Conservation (phyloP, 2,888 invertebrate genomes). For the Creontiades dilutus region DNA sequence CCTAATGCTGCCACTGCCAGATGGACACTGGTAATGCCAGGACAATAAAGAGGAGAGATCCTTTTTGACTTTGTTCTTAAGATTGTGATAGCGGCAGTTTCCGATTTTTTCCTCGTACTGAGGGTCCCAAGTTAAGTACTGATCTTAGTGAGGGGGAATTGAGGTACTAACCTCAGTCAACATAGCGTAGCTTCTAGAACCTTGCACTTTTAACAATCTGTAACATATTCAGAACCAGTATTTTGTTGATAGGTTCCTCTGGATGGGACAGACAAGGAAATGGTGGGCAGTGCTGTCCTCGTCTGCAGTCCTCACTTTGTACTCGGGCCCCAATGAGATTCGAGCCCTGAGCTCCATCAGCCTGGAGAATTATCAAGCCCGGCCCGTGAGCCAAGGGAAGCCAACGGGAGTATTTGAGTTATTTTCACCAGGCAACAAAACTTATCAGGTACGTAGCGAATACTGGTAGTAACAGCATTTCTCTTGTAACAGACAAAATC, state of each 20-base stretch:
- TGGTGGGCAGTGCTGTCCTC: conserved; percentile 77
- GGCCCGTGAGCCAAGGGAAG: conserved; percentile 76
- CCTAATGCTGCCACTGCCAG: no score
- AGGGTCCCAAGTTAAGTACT: no score
- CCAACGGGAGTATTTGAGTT: conserved; percentile 76
- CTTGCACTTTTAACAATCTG: background rate
- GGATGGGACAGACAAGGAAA: conserved; percentile 76
- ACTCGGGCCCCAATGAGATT: conserved; percentile 76
- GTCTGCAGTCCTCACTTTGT: conserved; percentile 76
- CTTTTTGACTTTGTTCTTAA: no score
- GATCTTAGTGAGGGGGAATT: no score
- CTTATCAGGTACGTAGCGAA: conserved; percentile 76
- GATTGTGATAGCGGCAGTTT: no score
- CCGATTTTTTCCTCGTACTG: no score
- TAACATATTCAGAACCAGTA: background rate
- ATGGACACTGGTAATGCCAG: no score
- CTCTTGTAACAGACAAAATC: background rate
- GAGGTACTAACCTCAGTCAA: no score
- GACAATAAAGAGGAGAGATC: no score
- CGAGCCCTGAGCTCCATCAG: conserved; percentile 76
- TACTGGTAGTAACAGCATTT: background rate
- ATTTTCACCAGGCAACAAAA: conserved; percentile 77
- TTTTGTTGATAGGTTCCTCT: conserved; percentile 74
- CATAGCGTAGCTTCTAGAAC: background rate
- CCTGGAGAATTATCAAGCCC: conserved; percentile 76